Conservation (phyloP, 2,113 vertebrate species). For the Dromiciops gliroides region DNA sequence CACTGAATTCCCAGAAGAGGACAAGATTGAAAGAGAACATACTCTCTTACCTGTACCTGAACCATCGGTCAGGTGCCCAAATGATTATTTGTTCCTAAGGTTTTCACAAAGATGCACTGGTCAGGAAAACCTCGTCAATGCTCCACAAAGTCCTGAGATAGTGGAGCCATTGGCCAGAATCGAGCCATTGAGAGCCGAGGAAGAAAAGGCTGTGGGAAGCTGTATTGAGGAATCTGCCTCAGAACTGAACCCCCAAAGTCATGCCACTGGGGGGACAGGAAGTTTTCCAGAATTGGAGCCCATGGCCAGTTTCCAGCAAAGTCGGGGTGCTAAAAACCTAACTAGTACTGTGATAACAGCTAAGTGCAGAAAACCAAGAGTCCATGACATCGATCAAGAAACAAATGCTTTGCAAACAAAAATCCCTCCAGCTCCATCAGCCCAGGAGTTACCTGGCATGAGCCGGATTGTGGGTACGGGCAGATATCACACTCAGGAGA, state of each 20-base stretch:
- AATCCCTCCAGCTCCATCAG: slow-evolving; percentile 13
- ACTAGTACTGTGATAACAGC: neutral
- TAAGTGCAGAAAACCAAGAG: slow-evolving; percentile 44
- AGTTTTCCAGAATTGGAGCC: slow-evolving; percentile 39
- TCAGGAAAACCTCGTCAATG: neutral
- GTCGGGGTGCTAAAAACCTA: neutral
- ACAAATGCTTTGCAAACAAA: neutral
- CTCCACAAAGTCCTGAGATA: neutral
- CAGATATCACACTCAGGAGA: slow-evolving; percentile 27
- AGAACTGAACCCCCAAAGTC: slow-evolving; percentile 32
- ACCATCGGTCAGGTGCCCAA: neutral
- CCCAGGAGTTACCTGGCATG: slow-evolving; percentile 42
- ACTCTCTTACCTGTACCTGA: neutral
- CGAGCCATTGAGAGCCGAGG: neutral
- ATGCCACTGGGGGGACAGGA: slow-evolving; percentile 30
- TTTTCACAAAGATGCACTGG: neutral
- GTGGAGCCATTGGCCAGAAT: neutral
- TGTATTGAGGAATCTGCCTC: neutral
- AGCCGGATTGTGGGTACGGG: neutral
- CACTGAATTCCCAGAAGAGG: neutral
- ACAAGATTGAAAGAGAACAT: neutral
- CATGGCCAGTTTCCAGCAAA: slow-evolving; percentile 53
- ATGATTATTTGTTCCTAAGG: neutral
- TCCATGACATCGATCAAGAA: slow-evolving; percentile 38
- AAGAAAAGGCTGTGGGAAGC: slow-evolving; percentile 49